Conservation (phyloP, 2,888 invertebrate genomes). For the Drosophila parthenogenetica region DNA sequence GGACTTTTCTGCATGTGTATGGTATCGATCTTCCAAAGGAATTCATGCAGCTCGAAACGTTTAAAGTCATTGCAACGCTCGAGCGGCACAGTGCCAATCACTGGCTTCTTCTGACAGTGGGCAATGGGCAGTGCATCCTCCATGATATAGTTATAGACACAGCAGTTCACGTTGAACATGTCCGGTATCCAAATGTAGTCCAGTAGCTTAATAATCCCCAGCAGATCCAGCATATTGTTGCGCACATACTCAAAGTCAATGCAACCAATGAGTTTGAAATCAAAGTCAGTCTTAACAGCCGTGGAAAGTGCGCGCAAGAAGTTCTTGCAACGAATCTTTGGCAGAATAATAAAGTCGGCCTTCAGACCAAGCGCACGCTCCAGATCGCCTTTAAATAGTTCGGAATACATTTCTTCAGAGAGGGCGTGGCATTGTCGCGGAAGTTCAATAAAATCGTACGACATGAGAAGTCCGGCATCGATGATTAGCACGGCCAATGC, state of each 20-base stretch:
- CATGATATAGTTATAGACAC: slow-evolving; percentile 67
- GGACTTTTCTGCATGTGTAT: slow-evolving; percentile 84
- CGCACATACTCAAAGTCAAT: slow-evolving; percentile 77
- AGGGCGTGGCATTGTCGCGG: slow-evolving; percentile 76
- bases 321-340: slow-evolving; percentile 71
- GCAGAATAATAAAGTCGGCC: slow-evolving; percentile 78
- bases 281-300: slow-evolving; percentile 43
- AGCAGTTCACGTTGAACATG: slow-evolving; percentile 64
- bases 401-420: slow-evolving; percentile 42
- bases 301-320: slow-evolving; percentile 69
- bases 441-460: slow-evolving; percentile 81
- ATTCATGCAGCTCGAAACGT: slow-evolving; percentile 78
- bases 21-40: slow-evolving; percentile 80
- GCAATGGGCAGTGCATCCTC: slow-evolving; percentile 77
- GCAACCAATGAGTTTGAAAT: slow-evolving; percentile 75
- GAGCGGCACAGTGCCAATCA: slow-evolving; percentile 82
- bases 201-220: slow-evolving; percentile 76
- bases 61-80: slow-evolving; percentile 83
- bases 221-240: slow-evolving; percentile 77
- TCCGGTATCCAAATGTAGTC: slow-evolving; percentile 83
- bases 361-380: slow-evolving; percentile 62
- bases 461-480: slow-evolving; percentile 73
- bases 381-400: slow-evolving; percentile 71
- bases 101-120: slow-evolving; percentile 74
- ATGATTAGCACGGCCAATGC: slow-evolving; percentile 75